Conservation (phyloP, 2,888 invertebrate species). For the Acrocyrtus sp. region DNA sequence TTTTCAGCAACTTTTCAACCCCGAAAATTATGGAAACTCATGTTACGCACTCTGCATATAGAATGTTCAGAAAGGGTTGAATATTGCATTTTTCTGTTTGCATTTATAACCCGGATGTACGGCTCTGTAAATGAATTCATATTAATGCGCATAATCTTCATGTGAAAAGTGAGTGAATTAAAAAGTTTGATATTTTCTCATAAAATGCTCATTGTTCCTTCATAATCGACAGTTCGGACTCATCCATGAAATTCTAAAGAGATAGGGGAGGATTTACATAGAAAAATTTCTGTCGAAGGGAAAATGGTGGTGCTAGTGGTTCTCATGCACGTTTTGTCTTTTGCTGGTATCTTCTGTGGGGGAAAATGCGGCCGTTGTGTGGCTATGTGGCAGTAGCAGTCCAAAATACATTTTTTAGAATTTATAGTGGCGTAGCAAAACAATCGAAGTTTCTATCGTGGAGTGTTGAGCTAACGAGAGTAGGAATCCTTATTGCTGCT, state of each 20-base stretch:
- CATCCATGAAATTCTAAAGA: not conserved
- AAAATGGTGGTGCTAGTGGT: no score
- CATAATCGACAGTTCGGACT: not conserved
- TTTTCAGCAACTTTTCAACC: slow-evolving; percentile 19
- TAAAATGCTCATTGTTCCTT: slow-evolving; percentile 6
- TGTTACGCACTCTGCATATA: no score
- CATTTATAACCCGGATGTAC: no score
- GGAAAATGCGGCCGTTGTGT: no score
- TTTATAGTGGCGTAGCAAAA: no score
- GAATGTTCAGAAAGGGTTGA: no score
- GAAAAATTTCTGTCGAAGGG: slow-evolving; percentile 11
- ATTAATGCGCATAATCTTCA: slow-evolving; percentile 12
- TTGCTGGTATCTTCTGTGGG: no score
- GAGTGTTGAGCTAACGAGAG: no score
- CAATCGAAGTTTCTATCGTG: no score
- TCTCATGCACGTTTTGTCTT: no score
- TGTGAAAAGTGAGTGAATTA: slow-evolving; percentile 11
- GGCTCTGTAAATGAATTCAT: slow-evolving; percentile 2
- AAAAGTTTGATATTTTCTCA: slow-evolving; percentile 33
- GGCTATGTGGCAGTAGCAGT: no score
- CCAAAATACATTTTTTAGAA: no score
- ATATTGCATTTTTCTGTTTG: not conserved
- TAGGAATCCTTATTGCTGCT: slow-evolving; percentile 1
- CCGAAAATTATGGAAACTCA: slow-evolving; percentile 41
- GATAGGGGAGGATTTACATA: slow-evolving; percentile 21